Evolutionary conservation across 2,113 vertebrate genomes (phyloP).

Genomic region (Scartelaos histophorus): DNA sequence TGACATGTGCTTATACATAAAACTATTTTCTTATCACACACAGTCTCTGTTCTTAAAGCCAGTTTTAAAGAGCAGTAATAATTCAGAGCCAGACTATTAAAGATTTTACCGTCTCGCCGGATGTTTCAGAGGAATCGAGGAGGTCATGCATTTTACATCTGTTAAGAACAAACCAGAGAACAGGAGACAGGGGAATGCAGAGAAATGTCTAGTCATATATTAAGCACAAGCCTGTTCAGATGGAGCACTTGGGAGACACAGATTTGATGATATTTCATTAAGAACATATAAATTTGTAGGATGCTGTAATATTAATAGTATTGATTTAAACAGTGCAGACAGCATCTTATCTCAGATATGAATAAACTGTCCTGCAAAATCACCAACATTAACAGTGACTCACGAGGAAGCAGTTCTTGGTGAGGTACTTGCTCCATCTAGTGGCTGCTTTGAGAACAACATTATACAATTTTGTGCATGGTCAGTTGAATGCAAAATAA

Average conservation of each 20-base stretch:
- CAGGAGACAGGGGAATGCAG: not conserved
- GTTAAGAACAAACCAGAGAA: slow-evolving; percentile 14
- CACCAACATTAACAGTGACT: not conserved
- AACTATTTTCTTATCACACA: slow-evolving; percentile 32
- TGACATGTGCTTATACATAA: slow-evolving; percentile 52
- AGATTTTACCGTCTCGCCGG: slow-evolving; percentile 18
- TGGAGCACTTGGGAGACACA: not conserved
- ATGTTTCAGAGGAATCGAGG: slow-evolving; percentile 30
- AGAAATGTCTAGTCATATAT: not conserved
- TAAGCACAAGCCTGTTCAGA: not conserved
- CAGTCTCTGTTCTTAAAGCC: slow-evolving; percentile 26
- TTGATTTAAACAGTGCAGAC: slow-evolving; percentile 12
- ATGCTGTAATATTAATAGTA: not conserved
- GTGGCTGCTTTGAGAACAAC: slow-evolving; percentile 37
- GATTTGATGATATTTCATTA: not conserved
- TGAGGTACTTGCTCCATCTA: slow-evolving; percentile 62
- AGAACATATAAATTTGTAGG: not conserved
- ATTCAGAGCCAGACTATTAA: slow-evolving; percentile 22
- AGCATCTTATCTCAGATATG: slow-evolving; percentile 24
- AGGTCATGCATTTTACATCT: slow-evolving; percentile 27
- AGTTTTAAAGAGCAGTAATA: slow-evolving; percentile 28
- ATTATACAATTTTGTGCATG: not conserved
- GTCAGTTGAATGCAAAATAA: no score
- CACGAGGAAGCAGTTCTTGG: slow-evolving; percentile 1
- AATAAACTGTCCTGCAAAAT: slow-evolving; percentile 28